These are phyloP conservation scores for Platerodrilus igneus DNA, from an alignment of 2,888 invertebrate genomes.

Conservation along the genomic window DNA sequence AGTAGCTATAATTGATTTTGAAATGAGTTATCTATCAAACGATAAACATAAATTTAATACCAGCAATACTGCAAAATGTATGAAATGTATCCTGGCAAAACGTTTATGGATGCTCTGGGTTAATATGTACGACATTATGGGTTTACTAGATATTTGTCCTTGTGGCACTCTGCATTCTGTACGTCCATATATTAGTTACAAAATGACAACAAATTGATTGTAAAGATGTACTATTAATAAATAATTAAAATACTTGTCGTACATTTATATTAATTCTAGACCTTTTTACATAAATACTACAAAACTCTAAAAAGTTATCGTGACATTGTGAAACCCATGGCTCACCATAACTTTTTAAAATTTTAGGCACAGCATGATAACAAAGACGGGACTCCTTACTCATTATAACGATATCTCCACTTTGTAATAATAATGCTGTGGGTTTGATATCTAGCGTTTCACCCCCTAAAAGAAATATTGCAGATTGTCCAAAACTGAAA, in stretches of 20 bases:
- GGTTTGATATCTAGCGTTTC: conserved; percentile 62
- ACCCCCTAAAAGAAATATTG: conserved; percentile 91
- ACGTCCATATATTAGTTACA: conserved; percentile 36
- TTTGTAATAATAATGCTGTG: conserved; percentile 68
- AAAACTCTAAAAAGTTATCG: conserved; percentile 52
- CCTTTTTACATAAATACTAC: conserved; percentile 58
- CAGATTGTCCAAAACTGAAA: conserved; percentile 89
- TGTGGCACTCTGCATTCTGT: conserved; percentile 39
- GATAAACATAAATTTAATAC: too few relatives aligned
- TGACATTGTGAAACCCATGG: conserved; percentile 50
- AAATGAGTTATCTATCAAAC: too few relatives aligned
- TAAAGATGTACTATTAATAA: conserved; percentile 53
- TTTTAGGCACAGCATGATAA: conserved; percentile 92
- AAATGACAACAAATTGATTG: conserved; percentile 22
- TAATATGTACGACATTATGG: conserved; percentile 40
- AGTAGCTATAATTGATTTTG: too few relatives aligned
- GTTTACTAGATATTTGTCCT: conserved; percentile 38
- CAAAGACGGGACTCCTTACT: conserved; percentile 74
- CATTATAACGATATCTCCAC: conserved; percentile 93
- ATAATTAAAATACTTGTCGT: conserved; percentile 89
- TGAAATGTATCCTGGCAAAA: conserved; percentile 30
- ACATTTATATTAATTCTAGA: conserved; percentile 93
- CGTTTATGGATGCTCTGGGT: conserved; percentile 36
- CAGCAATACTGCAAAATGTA: conserved; percentile 25
- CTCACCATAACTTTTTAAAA: conserved; percentile 54